Evolutionary conservation across 2,797 vertebrate species (phyloP).

Genomic region (Crocodylus rhombifer): DNA sequence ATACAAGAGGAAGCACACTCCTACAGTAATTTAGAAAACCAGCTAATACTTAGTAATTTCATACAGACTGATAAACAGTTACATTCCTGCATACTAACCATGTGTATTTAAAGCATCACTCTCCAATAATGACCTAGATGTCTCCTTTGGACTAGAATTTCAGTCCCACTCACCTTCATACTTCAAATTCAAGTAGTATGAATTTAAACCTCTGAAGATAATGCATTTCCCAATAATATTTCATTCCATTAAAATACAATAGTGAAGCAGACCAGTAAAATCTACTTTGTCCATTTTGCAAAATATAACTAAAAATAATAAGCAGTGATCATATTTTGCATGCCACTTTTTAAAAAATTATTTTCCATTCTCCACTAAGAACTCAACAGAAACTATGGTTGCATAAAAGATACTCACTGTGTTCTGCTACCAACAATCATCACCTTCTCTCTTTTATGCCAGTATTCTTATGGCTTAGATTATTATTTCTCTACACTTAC

Average conservation of each 20-base stretch:
- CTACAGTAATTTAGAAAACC: background rate
- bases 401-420: rapidly evolving
- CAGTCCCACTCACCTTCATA: background rate
- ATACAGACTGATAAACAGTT: background rate
- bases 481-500: background rate
- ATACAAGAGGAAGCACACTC: background rate
- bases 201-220: background rate
- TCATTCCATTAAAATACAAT: background rate
- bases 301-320: background rate
- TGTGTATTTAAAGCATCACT: background rate
- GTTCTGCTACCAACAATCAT: background rate
- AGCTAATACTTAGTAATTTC: background rate
- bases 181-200: background rate
- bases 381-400: background rate
- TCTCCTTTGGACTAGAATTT: background rate
- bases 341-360: background rate
- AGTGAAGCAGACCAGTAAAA: background rate
- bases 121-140: background rate
- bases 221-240: background rate
- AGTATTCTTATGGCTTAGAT: background rate
- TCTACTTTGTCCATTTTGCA: conserved; percentile 23
- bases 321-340: background rate
- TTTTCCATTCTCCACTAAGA: background rate
- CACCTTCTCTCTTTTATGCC: background rate
- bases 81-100: background rate